Base-by-base conservation (phyloP, 2,888 invertebrate genomes). In the Anagyrus pseudococci region DNA sequence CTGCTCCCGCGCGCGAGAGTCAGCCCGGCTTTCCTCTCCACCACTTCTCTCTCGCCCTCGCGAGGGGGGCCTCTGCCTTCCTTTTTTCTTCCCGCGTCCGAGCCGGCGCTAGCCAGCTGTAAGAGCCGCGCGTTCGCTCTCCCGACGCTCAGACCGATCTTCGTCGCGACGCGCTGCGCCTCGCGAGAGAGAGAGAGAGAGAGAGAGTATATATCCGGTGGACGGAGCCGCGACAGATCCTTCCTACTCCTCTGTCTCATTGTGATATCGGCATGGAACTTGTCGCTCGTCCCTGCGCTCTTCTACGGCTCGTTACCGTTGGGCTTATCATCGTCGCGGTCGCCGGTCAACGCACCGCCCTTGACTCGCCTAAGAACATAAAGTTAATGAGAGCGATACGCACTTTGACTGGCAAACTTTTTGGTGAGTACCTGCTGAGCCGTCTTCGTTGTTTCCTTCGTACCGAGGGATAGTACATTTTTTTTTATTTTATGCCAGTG, bases 351-450 rank as follows among this genome's bases (percentile, higher is more conserved):
- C 73, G 49, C 17, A 73, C 72, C 8, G 44, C 25, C 4, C 54
- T 77, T 3, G 77, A 77, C 46, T 62, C 67, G 0, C 64, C 68
- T 2, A 15, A 40, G 3, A 73, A 69, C 48, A 50, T 77, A 4
- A 22, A 43, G 2, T 10, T 73, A 0, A 62, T 67, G 26, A 69
- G 74, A 1, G 43, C 44, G 6, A 0, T 73, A 6, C 72, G 73
- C 29, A 47, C 58, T 37, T 66, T 71, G 59, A 22, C 65, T 20
- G 50, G 68, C 0, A 20, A 66, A 10, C 8, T 61, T 26, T 55
- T 72, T 4, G 74, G 77, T 77, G 65, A 43, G 73, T 71, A 72
- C 70, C n/a, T 17, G 41, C 13, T n/a, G n/a, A n/a, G n/a, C n/a
- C n/a, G n/a, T n/a, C n/a, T n/a, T n/a, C n/a, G n/a, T n/a, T n/a